Percentiles rank a stretch among this genome's conserved stretches.
These are phyloP conservation scores for Priocnemis perturbator DNA, from an alignment of 2,888 invertebrate genomes.

Conservation along the genomic window DNA sequence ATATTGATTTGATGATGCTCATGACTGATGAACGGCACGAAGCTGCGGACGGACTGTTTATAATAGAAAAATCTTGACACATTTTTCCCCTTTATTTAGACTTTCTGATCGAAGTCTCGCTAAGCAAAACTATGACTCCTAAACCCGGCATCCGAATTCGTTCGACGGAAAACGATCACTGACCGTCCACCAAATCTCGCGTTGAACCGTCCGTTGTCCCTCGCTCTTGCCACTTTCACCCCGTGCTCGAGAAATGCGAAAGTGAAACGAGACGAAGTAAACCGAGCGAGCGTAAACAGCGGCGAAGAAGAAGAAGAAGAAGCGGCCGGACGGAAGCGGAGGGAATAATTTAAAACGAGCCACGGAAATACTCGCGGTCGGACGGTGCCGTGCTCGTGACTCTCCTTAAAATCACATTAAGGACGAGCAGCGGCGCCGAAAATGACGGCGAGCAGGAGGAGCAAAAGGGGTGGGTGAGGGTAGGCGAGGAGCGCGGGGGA, in stretches of 20 bases:
- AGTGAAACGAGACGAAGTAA: not conserved
- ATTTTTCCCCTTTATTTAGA: no score
- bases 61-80: no score
- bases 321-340: constrained; percentile 8
- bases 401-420: constrained; percentile 52
- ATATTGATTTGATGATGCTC: no score
- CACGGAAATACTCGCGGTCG: constrained; percentile 32
- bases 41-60: no score
- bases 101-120: no score
- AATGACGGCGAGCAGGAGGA: constrained; percentile 20
- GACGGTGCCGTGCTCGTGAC: constrained; percentile 34
- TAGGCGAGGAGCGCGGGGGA: constrained; percentile 10
- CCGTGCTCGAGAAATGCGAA: not conserved
- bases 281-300: not conserved
- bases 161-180: no score
- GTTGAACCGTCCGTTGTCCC: not conserved
- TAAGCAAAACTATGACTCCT: no score
- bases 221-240: not conserved
- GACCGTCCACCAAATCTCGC: not conserved
- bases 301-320: not conserved
- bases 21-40: no score
- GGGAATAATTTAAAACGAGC: constrained; percentile 40
- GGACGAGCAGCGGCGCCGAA: constrained; percentile 35
- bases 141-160: no score
- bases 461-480: constrained; percentile 6